phyloP scores from a whole-genome alignment of 2,888 invertebrate genomes.

The Hirtodrosophila confusa region DNA sequence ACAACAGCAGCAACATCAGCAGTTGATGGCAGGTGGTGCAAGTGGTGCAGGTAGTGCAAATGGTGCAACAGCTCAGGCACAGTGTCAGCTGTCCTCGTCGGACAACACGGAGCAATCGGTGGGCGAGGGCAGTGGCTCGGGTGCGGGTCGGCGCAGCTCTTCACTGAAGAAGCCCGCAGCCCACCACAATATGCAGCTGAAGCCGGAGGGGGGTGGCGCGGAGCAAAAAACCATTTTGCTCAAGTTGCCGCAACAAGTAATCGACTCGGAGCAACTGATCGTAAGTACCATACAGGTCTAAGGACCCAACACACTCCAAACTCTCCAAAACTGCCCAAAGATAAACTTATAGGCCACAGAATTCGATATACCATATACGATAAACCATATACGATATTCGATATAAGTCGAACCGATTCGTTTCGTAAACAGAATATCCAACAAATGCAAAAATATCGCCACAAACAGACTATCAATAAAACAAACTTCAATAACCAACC shows the following conservation, averaged over 20 bases:
- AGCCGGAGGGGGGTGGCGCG: conserved; percentile 53
- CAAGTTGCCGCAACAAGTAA: conserved; percentile 82
- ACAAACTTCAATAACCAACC: conserved; percentile 11
- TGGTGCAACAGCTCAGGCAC: conserved; percentile 9
- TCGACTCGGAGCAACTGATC: conserved; percentile 83
- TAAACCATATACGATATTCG: conserved; percentile 2
- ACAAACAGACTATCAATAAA: conserved; percentile 35
- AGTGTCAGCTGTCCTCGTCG: conserved; percentile 77
- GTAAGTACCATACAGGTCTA: conserved; percentile 70
- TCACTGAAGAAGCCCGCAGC: conserved; percentile 76
- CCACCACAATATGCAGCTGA: conserved; percentile 47
- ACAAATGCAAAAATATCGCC: conserved; percentile 6
- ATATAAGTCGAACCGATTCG: background rate
- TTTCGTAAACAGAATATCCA: conserved; percentile 3
- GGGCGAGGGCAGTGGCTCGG: conserved; percentile 49
- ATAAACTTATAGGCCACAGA: conserved; percentile 8
- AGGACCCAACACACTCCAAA: background rate
- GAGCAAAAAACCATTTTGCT: conserved; percentile 83
- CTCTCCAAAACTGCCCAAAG: conserved; percentile 28
- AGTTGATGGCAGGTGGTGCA: conserved; percentile 8
- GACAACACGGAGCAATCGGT: conserved; percentile 83
- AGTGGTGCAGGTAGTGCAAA: background rate
- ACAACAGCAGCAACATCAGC: background rate
- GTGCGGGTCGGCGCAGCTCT: conserved; percentile 56
- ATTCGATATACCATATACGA: background rate